These are phyloP conservation scores for Pluvialis apricaria DNA, from an alignment of 2,113 vertebrate genomes.

Conservation along the genomic window DNA sequence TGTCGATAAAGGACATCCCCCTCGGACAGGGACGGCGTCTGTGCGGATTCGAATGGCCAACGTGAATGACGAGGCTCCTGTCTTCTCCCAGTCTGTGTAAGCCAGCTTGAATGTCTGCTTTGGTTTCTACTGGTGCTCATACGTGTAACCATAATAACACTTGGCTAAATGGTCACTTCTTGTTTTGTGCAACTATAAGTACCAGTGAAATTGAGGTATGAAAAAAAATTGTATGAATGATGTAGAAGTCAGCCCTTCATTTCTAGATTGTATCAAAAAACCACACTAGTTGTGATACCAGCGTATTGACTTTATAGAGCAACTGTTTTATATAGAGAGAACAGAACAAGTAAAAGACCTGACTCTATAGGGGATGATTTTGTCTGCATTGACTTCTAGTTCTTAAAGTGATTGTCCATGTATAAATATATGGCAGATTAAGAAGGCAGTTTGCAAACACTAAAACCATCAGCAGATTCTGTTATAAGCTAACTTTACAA, in stretches of 20 bases:
- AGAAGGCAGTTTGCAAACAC: not conserved
- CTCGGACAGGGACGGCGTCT: constrained; percentile 84
- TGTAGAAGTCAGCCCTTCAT: not conserved
- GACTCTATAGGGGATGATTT: not conserved
- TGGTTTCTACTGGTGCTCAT: not conserved
- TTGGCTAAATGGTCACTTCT: not conserved
- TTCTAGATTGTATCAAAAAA: not conserved
- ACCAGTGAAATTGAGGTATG: not conserved
- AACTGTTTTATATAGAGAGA: not conserved
- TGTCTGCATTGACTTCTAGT: not conserved
- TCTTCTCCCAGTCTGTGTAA: constrained; percentile 85
- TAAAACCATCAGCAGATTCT: not conserved
- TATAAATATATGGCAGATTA: not conserved
- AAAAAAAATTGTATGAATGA: not conserved
- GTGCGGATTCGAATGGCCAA: constrained; percentile 83
- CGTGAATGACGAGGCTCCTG: constrained; percentile 82
- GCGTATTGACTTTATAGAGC: not conserved
- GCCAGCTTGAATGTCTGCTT: not conserved
- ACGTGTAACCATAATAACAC: not conserved
- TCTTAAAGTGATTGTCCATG: not conserved
- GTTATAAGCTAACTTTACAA: not conserved
- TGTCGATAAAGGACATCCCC: constrained; percentile 80
- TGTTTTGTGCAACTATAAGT: not conserved
- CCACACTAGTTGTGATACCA: not conserved
- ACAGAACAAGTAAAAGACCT: not conserved